These are phyloP conservation scores for Diuraphis noxia DNA, from an alignment of 1,140 invertebrate genomes.

Conservation along the genomic window DNA sequence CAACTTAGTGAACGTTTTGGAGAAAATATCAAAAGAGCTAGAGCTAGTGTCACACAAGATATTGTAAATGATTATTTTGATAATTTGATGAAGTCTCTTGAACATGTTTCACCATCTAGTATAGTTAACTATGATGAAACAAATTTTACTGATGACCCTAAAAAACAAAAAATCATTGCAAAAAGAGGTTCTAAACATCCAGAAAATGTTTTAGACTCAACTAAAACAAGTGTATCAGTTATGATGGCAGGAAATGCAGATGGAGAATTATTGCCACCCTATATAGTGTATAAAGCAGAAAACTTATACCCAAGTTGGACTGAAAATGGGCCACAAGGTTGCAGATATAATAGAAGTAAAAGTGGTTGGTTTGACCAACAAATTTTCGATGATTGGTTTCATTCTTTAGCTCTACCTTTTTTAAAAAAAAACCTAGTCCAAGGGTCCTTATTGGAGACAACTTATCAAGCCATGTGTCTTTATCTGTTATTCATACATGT, in stretches of 20 bases:
- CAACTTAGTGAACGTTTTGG: constrained; percentile 11
- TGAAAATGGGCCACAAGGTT: constrained; percentile 57
- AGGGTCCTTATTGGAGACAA: constrained; percentile 59
- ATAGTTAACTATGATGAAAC: constrained; percentile 62
- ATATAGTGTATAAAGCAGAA: constrained; percentile 60
- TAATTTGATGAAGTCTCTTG: constrained; percentile 57
- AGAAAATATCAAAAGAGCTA: constrained; percentile 54
- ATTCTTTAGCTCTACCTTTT: constrained; percentile 53
- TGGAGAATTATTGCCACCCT: constrained; percentile 58
- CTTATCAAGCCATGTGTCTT: constrained; percentile 58
- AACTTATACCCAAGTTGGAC: constrained; percentile 58
- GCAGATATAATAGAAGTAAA: constrained; percentile 58
- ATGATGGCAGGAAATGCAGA: constrained; percentile 59
- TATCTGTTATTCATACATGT: neutral
- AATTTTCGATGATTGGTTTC: constrained; percentile 59
- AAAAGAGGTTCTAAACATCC: constrained; percentile 59
- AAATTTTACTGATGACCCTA: constrained; percentile 61
- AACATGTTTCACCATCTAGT: constrained; percentile 58
- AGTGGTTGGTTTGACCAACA: constrained; percentile 59
- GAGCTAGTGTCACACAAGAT: constrained; percentile 53
- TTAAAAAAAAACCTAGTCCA: constrained; percentile 48
- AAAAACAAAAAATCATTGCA: constrained; percentile 59
- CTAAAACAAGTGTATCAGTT: constrained; percentile 59
- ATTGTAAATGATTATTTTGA: constrained; percentile 58
- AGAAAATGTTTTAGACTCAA: constrained; percentile 59